These are phyloP conservation scores for Luehdorfia chinensis DNA, from an alignment of 1,140 invertebrate species.

Conservation along the genomic window DNA sequence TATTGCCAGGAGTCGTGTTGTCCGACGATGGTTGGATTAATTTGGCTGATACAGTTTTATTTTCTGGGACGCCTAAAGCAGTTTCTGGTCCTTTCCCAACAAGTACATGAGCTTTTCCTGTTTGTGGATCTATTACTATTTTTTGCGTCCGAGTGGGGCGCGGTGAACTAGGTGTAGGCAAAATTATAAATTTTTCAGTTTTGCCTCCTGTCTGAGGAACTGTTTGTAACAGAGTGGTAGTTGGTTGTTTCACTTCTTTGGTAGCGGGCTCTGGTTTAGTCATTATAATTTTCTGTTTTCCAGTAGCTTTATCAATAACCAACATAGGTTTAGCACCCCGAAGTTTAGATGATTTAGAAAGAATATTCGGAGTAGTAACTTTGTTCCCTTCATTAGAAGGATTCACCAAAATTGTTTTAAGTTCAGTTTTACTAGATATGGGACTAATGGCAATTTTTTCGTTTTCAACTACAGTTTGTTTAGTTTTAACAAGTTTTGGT, in stretches of 20 bases:
- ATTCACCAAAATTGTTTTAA: conserved; percentile 61
- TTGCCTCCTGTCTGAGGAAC: conserved; percentile 59
- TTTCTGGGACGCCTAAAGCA: conserved; percentile 34
- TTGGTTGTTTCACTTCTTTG: conserved; percentile 54
- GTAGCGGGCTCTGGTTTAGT: conserved; percentile 47
- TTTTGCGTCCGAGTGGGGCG: conserved; percentile 57
- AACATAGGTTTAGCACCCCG: conserved; percentile 65
- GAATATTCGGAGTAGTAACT: conserved; percentile 68
- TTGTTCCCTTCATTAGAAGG: conserved; percentile 48
- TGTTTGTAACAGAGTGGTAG: conserved; percentile 36
- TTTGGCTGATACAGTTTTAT: conserved; percentile 74
- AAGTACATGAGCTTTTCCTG: conserved; percentile 64
- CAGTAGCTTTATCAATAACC: conserved; percentile 66
- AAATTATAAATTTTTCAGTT: conserved; percentile 80
- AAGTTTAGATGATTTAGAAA: conserved; percentile 71
- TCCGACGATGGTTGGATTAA: conserved; percentile 48
- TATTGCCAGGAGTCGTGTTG: conserved; percentile 50
- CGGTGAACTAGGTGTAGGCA: conserved; percentile 73
- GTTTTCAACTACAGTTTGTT: conserved; percentile 38
- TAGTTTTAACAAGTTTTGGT: conserved; percentile 54
- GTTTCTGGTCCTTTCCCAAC: conserved; percentile 44
- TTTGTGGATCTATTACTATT: conserved; percentile 70
- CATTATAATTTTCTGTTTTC: conserved; percentile 70
- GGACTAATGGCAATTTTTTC: conserved; percentile 47
- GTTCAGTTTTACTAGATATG: conserved; percentile 45